Conservation (phyloP, 2,113 vertebrate species). For the Symphodus melops region DNA sequence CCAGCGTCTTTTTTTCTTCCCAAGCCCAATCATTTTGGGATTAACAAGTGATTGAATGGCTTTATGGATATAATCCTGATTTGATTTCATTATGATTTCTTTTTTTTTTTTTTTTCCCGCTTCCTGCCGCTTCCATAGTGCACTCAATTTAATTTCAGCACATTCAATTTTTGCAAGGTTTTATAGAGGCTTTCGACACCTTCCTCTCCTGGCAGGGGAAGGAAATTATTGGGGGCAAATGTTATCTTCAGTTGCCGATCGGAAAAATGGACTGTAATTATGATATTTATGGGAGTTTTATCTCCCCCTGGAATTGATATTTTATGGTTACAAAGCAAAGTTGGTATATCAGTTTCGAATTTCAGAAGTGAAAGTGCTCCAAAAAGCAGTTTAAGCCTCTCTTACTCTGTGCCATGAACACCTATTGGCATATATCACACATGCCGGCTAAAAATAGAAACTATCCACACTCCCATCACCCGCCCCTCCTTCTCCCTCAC, state of each 20-base stretch:
- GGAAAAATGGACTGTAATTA: constrained; percentile 47
- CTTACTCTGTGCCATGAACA: constrained; percentile 55
- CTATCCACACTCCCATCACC: constrained; percentile 70
- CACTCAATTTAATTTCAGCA: constrained; percentile 58
- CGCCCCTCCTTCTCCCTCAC: constrained; percentile 51
- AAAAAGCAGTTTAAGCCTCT: constrained; percentile 30
- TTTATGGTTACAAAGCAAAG: constrained; percentile 3
- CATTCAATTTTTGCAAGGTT: constrained; percentile 48
- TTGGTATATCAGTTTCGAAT: constrained; percentile 2
- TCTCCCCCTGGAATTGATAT: constrained; percentile 16
- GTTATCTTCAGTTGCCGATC: constrained; percentile 46
- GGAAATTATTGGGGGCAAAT: constrained; percentile 40
- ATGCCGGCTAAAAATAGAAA: constrained; percentile 76
- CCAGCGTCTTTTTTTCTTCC: constrained; percentile 17
- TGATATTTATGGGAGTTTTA: constrained; percentile 20
- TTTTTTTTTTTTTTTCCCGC: too few relatives aligned
- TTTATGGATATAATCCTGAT: constrained; percentile 71
- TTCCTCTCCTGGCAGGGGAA: constrained; percentile 28
- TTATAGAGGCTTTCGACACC: constrained; percentile 44
- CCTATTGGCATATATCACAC: constrained; percentile 78
- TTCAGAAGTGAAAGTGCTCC: constrained; percentile 27
- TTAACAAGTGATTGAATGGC: constrained; percentile 68
- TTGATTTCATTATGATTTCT: constrained; percentile 68
- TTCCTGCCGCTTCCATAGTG: constrained; percentile 34
- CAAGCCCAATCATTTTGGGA: constrained; percentile 68